phyloP scores from a whole-genome alignment of 2,888 invertebrate species.

The Himalopsyche japonica region DNA sequence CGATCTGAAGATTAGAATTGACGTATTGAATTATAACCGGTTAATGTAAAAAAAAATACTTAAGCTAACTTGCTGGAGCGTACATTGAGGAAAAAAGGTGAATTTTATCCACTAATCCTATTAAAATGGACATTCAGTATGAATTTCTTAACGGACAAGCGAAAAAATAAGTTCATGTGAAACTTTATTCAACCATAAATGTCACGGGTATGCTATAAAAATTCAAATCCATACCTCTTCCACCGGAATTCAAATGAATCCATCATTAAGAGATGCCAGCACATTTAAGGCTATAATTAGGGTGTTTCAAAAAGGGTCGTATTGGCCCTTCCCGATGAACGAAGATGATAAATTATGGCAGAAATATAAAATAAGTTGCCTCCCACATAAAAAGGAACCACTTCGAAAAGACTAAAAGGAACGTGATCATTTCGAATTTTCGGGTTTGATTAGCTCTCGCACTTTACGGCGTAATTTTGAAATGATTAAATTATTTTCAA shows the following conservation, averaged over 20 bases:
- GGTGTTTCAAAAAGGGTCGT: background rate
- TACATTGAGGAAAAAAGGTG: too few relatives aligned
- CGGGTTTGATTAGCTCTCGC: background rate
- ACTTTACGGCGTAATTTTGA: background rate
- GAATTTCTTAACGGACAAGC: conserved; percentile 1
- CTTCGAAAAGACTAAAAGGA: background rate
- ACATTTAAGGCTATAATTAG: conserved; percentile 17
- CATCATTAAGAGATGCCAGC: conserved; percentile 16
- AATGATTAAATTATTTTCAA: background rate
- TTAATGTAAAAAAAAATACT: too few relatives aligned
- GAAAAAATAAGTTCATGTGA: background rate
- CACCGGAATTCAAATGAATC: conserved; percentile 17
- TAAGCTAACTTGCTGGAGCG: too few relatives aligned
- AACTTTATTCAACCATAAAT: conserved; percentile 4
- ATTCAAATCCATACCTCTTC: conserved; percentile 17
- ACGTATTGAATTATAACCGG: too few relatives aligned
- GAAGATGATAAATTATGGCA: background rate
- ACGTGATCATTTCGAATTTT: background rate
- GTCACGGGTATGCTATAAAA: conserved; percentile 11
- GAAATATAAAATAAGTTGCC: background rate
- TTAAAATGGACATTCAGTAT: background rate
- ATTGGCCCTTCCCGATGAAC: background rate
- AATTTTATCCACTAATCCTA: background rate
- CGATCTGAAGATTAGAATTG: too few relatives aligned
- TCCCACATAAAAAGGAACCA: background rate